Evolutionary conservation across 1,140 invertebrate species (phyloP).

Genomic region (Delia radicum): DNA sequence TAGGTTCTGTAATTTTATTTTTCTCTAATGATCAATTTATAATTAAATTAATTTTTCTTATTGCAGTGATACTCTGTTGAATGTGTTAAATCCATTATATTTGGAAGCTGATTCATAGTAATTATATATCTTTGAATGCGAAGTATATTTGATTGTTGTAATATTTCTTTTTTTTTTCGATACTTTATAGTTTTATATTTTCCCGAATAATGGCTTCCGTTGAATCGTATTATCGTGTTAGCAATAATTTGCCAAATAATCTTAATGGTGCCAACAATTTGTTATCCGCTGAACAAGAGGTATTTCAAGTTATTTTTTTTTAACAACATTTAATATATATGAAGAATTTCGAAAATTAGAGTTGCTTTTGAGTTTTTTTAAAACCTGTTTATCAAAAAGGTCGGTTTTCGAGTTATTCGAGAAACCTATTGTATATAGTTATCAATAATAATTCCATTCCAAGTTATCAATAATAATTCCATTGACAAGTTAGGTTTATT

Average conservation of each 20-base stretch:
- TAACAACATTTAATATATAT: not conserved
- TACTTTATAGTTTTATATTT: conserved; percentile 67
- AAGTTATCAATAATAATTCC: no score
- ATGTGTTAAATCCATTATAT: conserved; percentile 64
- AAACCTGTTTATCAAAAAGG: not conserved
- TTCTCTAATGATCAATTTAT: not conserved
- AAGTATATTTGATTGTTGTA: not conserved
- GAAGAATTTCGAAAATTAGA: no score
- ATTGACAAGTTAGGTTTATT: no score
- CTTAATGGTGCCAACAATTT: conserved; percentile 34
- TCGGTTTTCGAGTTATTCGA: no score
- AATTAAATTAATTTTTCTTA: not conserved
- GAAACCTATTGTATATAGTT: no score
- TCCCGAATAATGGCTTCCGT: conserved; percentile 71
- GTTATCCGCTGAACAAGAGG: not conserved
- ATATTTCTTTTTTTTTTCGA: conserved; percentile 20
- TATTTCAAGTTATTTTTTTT: no score
- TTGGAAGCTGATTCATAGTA: conserved; percentile 77
- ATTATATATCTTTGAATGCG: no score
- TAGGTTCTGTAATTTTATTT: not conserved
- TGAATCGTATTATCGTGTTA: conserved; percentile 70
- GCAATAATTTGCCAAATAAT: conserved; percentile 57
- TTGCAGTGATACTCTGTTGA: conserved; percentile 60
- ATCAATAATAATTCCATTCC: no score
- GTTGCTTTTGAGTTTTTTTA: not conserved